Evolutionary conservation across 2,797 vertebrate genomes (phyloP).

Genomic region (Enteromius thamalakanensis): DNA sequence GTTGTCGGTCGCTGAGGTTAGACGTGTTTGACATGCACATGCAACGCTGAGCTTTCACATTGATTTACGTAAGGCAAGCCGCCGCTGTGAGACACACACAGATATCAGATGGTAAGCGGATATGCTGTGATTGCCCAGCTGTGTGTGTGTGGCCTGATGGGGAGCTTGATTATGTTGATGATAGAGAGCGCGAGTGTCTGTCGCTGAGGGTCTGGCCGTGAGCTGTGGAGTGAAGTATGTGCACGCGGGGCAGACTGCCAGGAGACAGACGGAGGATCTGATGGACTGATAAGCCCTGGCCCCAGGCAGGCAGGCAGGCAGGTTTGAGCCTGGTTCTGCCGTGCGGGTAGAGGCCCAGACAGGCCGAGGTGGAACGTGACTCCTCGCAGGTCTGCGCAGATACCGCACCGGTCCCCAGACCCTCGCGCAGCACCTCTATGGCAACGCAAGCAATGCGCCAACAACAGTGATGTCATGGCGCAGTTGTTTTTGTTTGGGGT

Average conservation of each 20-base stretch:
- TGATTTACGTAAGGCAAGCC: neutral
- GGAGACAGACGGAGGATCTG: slow-evolving; percentile 39
- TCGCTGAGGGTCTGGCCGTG: neutral
- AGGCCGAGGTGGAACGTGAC: slow-evolving; percentile 22
- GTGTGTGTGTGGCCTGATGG: slow-evolving; percentile 43
- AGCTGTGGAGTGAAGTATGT: neutral
- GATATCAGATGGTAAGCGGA: slow-evolving; percentile 71
- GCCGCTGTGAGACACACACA: slow-evolving; percentile 23
- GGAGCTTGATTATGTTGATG: slow-evolving; percentile 29
- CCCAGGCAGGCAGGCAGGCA: slow-evolving; percentile 61
- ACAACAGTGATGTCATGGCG: slow-evolving; percentile 32
- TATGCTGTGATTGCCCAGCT: slow-evolving; percentile 76
- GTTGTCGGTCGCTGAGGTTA: neutral
- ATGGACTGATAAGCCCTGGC: slow-evolving; percentile 42
- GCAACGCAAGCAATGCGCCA: neutral
- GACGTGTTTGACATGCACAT: neutral
- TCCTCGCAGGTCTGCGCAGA: slow-evolving; percentile 10
- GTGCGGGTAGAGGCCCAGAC: slow-evolving; percentile 58
- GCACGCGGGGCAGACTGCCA: slow-evolving; percentile 29
- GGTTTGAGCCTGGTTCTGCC: slow-evolving; percentile 76
- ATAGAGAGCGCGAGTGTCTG: neutral
- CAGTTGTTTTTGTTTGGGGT: slow-evolving; percentile 16
- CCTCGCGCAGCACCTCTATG: neutral
- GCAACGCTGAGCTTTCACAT: neutral
- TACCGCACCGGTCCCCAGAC: neutral